Evolutionary conservation across 2,113 vertebrate genomes (phyloP).

Genomic region (Mionectes macconnelli): DNA sequence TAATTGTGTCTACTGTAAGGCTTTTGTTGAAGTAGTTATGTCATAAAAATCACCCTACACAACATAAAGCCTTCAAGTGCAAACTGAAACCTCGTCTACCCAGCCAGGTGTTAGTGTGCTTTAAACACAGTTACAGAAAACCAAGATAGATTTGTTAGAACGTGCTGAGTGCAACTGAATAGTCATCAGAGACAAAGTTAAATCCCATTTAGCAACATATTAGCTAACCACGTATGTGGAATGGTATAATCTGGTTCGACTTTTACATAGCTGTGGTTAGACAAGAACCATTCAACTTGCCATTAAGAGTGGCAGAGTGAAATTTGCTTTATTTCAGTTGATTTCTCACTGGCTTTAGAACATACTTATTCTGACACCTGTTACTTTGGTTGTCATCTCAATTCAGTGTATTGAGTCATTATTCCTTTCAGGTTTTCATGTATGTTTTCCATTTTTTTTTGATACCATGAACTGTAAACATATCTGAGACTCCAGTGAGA

Average conservation of each 20-base stretch:
- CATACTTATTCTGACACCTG: background rate
- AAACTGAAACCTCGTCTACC: background rate
- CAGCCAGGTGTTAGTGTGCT: background rate
- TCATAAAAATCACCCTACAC: background rate
- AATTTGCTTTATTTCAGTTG: background rate
- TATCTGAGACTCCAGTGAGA: background rate
- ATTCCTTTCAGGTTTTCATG: background rate
- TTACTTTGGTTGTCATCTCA: background rate
- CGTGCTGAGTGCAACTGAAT: background rate
- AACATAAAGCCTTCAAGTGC: background rate
- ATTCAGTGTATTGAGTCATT: background rate
- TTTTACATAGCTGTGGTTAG: background rate
- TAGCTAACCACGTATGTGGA: background rate
- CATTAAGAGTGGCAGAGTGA: background rate
- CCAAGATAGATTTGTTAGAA: background rate
- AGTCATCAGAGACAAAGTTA: background rate
- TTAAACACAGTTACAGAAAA: background rate
- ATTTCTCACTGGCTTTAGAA: background rate
- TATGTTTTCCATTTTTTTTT: background rate
- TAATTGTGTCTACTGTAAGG: background rate
- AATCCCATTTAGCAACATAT: background rate
- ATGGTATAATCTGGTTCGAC: background rate
- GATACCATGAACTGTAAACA: background rate
- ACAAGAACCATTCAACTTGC: background rate
- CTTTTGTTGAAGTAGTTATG: constrained; percentile 28